Conservation (phyloP, 2,113 vertebrate genomes). For the Solea solea region DNA sequence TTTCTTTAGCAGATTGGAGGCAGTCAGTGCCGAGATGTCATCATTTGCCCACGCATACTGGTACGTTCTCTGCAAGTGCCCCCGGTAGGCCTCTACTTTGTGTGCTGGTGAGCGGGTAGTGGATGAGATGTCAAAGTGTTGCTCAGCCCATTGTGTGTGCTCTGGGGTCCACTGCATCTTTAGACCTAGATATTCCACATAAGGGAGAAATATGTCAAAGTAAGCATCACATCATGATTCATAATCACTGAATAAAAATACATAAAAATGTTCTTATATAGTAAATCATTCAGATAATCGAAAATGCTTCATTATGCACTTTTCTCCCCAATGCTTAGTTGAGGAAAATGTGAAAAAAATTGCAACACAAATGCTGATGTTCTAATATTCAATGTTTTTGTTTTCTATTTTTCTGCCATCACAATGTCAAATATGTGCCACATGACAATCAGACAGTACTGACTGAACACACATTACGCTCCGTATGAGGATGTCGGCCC, state of each 20-base stretch:
- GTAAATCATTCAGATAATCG: slow-evolving; percentile 2
- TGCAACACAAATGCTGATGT: no score
- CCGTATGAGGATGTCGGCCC: slow-evolving; percentile 89
- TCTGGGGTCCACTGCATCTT: slow-evolving; percentile 99
- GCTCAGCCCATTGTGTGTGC: slow-evolving; percentile 99
- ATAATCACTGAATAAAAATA: slow-evolving; percentile 19
- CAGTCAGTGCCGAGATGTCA: slow-evolving; percentile 97
- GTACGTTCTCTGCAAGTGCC: slow-evolving; percentile 96
- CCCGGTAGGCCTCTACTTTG: slow-evolving; percentile 97
- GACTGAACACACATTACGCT: slow-evolving; percentile 87
- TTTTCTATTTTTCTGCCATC: neutral
- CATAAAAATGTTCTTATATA: neutral
- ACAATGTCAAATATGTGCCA: slow-evolving; percentile 69
- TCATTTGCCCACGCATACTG: slow-evolving; percentile 99
- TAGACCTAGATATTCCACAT: slow-evolving; percentile 87
- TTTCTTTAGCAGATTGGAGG: slow-evolving; percentile 98
- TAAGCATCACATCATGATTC: slow-evolving; percentile 22
- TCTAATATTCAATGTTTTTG: no score
- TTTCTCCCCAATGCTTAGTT: slow-evolving; percentile 1
- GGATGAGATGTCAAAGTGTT: slow-evolving; percentile 99
- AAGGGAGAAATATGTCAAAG: slow-evolving; percentile 64
- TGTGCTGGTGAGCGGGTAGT: slow-evolving; percentile 97
- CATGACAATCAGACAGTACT: slow-evolving; percentile 83
- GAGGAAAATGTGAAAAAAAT: neutral
- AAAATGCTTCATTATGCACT: neutral